Evolutionary conservation across 2,797 vertebrate genomes (phyloP).

Genomic region (Ctenochaetus hawaiiensis): DNA sequence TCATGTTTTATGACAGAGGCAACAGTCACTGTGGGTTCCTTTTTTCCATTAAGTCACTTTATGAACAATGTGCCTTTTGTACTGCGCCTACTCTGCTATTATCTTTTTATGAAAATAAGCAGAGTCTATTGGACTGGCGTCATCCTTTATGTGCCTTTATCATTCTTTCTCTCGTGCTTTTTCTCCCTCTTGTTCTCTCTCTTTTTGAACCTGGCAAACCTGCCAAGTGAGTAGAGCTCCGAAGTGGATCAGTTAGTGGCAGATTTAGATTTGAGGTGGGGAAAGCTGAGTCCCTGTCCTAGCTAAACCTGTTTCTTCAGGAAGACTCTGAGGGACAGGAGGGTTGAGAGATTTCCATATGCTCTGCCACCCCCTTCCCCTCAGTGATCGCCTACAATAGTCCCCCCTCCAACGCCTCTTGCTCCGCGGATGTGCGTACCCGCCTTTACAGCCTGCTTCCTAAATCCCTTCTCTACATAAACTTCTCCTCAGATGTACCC

Average conservation of each 20-base stretch:
- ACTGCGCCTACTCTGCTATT: constrained; percentile 59
- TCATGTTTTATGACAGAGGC: constrained; percentile 67
- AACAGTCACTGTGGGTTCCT: constrained; percentile 61
- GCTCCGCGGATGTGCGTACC: constrained; percentile 36
- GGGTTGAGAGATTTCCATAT: constrained; percentile 69
- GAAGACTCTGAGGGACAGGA: constrained; percentile 59
- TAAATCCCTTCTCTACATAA: constrained; percentile 71
- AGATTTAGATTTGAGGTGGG: constrained; percentile 70
- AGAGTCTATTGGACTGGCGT: constrained; percentile 64
- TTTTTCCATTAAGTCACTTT: constrained; percentile 70
- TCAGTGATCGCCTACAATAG: constrained; percentile 55
- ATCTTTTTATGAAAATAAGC: constrained; percentile 81
- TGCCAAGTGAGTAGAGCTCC: constrained; percentile 72
- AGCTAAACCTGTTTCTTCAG: constrained; percentile 70
- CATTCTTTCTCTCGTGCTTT: constrained; percentile 42
- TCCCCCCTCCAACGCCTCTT: constrained; percentile 7
- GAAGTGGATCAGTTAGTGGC: constrained; percentile 64
- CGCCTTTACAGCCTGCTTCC: constrained; percentile 57
- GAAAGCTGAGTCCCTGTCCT: constrained; percentile 60
- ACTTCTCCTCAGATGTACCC: constrained; percentile 73
- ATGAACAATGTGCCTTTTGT: constrained; percentile 78
- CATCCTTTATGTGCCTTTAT: constrained; percentile 76
- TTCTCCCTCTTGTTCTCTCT: constrained; percentile 26
- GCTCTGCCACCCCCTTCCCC: constrained; percentile 47
- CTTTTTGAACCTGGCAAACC: constrained; percentile 64